phyloP scores from a whole-genome alignment of 2,888 invertebrate genomes.

The Melieria picta region DNA sequence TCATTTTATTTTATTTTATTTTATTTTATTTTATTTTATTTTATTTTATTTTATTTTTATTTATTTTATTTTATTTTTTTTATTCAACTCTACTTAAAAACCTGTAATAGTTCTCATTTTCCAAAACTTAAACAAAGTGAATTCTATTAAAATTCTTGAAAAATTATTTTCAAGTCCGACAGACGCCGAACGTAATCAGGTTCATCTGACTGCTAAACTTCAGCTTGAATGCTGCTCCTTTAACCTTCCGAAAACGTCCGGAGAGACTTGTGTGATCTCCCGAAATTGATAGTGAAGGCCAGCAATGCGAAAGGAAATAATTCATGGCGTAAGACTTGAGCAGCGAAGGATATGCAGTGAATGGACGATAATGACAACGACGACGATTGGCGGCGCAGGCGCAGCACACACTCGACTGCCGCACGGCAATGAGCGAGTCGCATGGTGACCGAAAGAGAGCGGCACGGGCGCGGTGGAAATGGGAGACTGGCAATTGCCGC shows the following conservation, averaged over 20 bases:
- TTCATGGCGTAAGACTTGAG: constrained; percentile 36
- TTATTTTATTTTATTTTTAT: constrained; percentile 1
- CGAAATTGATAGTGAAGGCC: constrained; percentile 51
- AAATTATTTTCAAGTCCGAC: not conserved
- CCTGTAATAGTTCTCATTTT: not conserved
- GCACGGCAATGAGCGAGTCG: constrained; percentile 4
- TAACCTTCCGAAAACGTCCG: not conserved
- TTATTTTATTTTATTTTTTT: constrained; percentile 4
- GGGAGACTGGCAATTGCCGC: constrained; percentile 17
- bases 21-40: constrained; percentile 7
- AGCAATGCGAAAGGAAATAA: constrained; percentile 43
- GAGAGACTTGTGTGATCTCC: constrained; percentile 43
- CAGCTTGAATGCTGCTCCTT: not conserved
- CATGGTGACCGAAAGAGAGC: not conserved
- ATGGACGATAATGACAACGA: constrained; percentile 48
- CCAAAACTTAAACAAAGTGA: not conserved
- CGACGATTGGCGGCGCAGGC: constrained; percentile 39
- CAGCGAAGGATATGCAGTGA: constrained; percentile 40
- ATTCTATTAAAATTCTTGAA: not conserved
- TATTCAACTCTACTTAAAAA: not conserved
- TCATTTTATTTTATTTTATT: not conserved
- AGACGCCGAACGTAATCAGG: no score
- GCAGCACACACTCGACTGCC: constrained; percentile 32
- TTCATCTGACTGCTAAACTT: no score
- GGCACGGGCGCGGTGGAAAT: not conserved